Percentiles rank a stretch among this genome's conserved stretches.
These are phyloP conservation scores for Eucera pruinosa DNA, from an alignment of 2,888 invertebrate genomes.

Conservation along the genomic window DNA sequence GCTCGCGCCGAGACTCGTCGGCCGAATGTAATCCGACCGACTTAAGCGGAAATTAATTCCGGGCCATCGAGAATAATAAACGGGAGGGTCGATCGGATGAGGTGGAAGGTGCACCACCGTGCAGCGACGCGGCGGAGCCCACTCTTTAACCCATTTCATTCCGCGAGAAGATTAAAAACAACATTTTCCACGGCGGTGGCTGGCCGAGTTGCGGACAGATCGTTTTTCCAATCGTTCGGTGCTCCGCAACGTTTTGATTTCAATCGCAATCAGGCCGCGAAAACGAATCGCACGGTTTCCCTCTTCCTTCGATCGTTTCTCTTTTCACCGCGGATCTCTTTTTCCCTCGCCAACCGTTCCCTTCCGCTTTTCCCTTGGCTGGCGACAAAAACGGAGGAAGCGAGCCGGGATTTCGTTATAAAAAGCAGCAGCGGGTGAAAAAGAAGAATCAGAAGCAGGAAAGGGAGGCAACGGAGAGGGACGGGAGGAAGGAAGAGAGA, in stretches of 20 bases:
- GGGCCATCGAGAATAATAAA: conserved; percentile 31
- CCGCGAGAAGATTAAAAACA: conserved; percentile 26
- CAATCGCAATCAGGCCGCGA: conserved; percentile 64
- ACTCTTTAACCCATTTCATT: not conserved
- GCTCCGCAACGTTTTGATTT: conserved; percentile 61
- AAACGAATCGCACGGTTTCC: conserved; percentile 53
- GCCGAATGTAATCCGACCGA: conserved; percentile 26
- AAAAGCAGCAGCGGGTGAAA: conserved; percentile 52
- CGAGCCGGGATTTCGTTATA: not conserved
- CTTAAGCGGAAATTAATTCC: conserved; percentile 40
- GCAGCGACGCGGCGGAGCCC: too few relatives aligned
- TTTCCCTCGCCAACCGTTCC: not conserved
- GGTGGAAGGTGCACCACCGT: too few relatives aligned
- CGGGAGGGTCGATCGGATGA: conserved; percentile 26
- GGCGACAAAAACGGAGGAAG: not conserved
- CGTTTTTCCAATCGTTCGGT: conserved; percentile 26
- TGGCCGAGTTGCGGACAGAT: conserved; percentile 46
- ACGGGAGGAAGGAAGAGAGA: too few relatives aligned
- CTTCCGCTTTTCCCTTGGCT: not conserved
- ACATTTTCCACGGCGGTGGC: conserved; percentile 23
- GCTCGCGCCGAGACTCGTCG: too few relatives aligned
- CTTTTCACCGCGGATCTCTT: not conserved
- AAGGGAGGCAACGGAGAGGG: too few relatives aligned
- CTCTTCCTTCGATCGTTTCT: not conserved
- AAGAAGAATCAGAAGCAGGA: conserved; percentile 1